These are phyloP conservation scores for Acanthopleura granulata DNA, from an alignment of 2,888 invertebrate genomes.

Conservation along the genomic window DNA sequence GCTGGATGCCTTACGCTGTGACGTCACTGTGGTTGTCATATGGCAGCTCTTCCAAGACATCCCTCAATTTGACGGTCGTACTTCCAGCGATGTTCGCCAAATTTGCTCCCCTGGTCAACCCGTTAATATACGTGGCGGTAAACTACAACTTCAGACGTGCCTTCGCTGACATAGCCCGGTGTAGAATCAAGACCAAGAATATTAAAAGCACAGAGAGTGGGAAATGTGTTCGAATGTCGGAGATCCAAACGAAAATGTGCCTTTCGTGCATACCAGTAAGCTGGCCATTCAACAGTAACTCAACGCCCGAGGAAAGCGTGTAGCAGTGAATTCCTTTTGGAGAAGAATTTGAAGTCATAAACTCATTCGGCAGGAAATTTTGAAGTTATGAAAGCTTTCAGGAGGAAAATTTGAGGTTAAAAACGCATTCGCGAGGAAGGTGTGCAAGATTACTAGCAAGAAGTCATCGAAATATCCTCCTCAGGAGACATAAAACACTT, in stretches of 20 bases:
- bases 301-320: not conserved
- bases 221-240: not conserved
- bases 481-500: too few species aligned
- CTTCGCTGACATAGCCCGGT: not conserved
- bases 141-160: slow-evolving; percentile 15
- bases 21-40: slow-evolving; percentile 10
- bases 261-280: not conserved
- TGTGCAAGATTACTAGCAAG: too few species aligned
- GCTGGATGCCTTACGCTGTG: slow-evolving; percentile 50
- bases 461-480: too few species aligned
- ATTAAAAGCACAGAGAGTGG: not conserved
- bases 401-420: too few species aligned
- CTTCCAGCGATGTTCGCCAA: slow-evolving; percentile 11
- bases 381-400: too few species aligned
- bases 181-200: not conserved
- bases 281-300: not conserved
- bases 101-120: not conserved
- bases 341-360: too few species aligned
- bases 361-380: too few species aligned
- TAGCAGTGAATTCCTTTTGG: not conserved
- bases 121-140: slow-evolving; percentile 4
- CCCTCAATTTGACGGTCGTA: not conserved
- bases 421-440: too few species aligned
- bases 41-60: not conserved
- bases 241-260: not conserved